phyloP scores from a whole-genome alignment of 2,113 vertebrate species.

The human (Homo sapiens) region GRCh38 chr5:107325501-107326000 shows the following conservation, averaged over 20 bases:
- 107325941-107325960: neutral
- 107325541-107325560: slow-evolving; percentile 23
- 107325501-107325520: neutral
- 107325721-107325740: neutral
- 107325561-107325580: neutral
- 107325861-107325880: neutral
- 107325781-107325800: neutral
- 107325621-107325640: neutral
- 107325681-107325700: neutral
- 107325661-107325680: neutral
- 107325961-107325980: neutral
- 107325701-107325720: neutral
- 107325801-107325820: neutral
- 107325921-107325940: neutral
- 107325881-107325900: neutral
- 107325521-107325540: neutral
- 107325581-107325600: neutral
- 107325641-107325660: neutral
- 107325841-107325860: neutral
- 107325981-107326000: neutral
- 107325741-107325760: neutral
- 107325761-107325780: neutral
- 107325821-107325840: neutral
- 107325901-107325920: neutral
- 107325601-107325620: neutral